Evolutionary conservation across 2,888 invertebrate species (phyloP), one percentile per base, ranked within the genome.

Genomic region (Cheiracanthium punctorium): DNA sequence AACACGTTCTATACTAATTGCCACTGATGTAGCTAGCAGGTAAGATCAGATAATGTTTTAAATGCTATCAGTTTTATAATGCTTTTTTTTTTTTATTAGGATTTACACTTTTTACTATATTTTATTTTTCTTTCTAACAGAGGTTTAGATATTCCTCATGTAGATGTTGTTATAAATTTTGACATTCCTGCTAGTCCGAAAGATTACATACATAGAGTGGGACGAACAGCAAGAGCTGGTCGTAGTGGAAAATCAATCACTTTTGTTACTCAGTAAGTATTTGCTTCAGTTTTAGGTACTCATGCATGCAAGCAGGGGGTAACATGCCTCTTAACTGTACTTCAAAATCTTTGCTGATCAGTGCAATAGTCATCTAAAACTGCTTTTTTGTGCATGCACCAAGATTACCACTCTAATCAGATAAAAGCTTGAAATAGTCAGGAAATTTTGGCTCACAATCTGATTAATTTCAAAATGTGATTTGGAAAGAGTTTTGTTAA

Each of bases 181-280:
- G 99, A 99, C 92, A 98, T 99, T 91, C 99, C 99, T 1, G 96
- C 97, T 37, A 98, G 99, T 92, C 97, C 98, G 90, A 99, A 99
- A 92, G 99, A 99, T 93, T 99, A 99, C 92, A 98, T 99, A 90
- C 99, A 99, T 92, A 93, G 99, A 90, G 99, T 99, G 65, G 99
- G 99, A 0, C 93, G 99, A 91, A 99, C 98, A 5, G 98, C 98
- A 0, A 93, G 99, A 89, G 99, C 99, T 5, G 99, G 99, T 0
- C 94, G 98, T 74, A 95, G 98, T 0, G 99, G 99, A 10, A 95
- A 95, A 91, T 94, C 99, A 0, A 95, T 99, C 89, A 99, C 99
- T 0, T 96, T 99, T 92, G 98, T 99, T 0, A 96, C 97, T 0
- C 99, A 99, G 94, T 93, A 89, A 90, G 95, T 95, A 91, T 33